Evolutionary conservation across 2,797 vertebrate species (phyloP).

Genomic region (Botia kubotai): DNA sequence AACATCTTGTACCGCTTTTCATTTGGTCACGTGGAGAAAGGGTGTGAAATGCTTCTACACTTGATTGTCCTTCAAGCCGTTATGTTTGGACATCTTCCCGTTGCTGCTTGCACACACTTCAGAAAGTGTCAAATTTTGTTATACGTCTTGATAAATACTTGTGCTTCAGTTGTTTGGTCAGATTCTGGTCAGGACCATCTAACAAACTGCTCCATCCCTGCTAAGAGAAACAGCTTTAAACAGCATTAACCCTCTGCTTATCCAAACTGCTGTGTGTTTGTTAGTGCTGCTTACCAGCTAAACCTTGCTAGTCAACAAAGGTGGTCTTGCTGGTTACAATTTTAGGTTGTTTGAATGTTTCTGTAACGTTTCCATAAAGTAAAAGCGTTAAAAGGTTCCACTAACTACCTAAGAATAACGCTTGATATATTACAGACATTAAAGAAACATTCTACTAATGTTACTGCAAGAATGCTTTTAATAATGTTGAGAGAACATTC

Average conservation of each 20-base stretch:
- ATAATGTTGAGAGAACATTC: no score
- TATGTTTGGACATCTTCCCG: slow-evolving; percentile 66
- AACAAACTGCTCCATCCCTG: background rate
- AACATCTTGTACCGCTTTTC: slow-evolving; percentile 70
- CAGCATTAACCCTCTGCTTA: slow-evolving; percentile 3
- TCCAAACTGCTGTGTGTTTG: background rate
- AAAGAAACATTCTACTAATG: no score
- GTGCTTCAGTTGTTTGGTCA: slow-evolving; percentile 68
- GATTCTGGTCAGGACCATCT: slow-evolving; percentile 44
- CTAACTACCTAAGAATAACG: no score
- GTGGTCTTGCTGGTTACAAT: no score
- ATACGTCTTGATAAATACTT: slow-evolving; percentile 70
- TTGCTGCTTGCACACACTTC: slow-evolving; percentile 62
- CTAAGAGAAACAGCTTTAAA: background rate
- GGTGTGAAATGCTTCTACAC: slow-evolving; percentile 33
- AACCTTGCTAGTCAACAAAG: no score
- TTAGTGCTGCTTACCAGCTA: background rate
- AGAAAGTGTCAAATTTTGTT: slow-evolving; percentile 65
- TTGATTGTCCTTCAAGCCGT: slow-evolving; percentile 62
- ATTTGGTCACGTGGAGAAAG: background rate
- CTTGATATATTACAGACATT: no score
- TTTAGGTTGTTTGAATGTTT: no score
- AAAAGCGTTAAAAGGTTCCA: no score
- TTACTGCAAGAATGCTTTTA: no score
- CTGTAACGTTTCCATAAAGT: no score